Evolutionary conservation across 2,113 vertebrate species (phyloP).

Genomic region (Carassius carassius): DNA sequence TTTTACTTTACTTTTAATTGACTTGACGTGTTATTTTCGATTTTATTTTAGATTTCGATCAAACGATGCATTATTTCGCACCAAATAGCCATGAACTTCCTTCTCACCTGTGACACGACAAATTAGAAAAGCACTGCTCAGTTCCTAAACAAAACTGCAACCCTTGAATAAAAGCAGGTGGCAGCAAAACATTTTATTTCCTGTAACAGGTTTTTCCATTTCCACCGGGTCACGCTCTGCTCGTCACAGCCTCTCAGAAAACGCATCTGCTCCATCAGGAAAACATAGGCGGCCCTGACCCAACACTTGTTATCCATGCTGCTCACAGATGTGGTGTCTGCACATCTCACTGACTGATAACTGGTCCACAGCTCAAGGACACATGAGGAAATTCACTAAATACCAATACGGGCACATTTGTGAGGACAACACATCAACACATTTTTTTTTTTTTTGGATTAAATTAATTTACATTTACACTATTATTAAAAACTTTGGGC

Average conservation of each 20-base stretch:
- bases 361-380: constrained; percentile 38
- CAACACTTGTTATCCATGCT: not conserved
- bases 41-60: not conserved
- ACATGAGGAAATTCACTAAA: not conserved
- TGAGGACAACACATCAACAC: too few relatives aligned
- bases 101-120: constrained; percentile 15
- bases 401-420: not conserved
- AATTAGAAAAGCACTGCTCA: constrained; percentile 32
- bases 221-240: constrained; percentile 55
- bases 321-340: constrained; percentile 21
- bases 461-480: too few relatives aligned
- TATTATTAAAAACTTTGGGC: too few relatives aligned
- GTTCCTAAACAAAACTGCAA: constrained; percentile 13
- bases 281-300: constrained; percentile 35
- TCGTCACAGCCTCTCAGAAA: constrained; percentile 48
- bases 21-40: not conserved
- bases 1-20: not conserved
- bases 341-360: constrained; percentile 32
- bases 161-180: constrained; percentile 54
- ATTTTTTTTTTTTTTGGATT: too few relatives aligned
- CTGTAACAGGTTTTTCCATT: constrained; percentile 56
- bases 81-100: not conserved
- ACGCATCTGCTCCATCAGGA: constrained; percentile 9
- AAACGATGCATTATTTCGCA: too few relatives aligned
- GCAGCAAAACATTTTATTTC: constrained; percentile 56